Evolutionary conservation across 2,888 invertebrate species (phyloP).

Genomic region (Nymphalis polychloros): DNA sequence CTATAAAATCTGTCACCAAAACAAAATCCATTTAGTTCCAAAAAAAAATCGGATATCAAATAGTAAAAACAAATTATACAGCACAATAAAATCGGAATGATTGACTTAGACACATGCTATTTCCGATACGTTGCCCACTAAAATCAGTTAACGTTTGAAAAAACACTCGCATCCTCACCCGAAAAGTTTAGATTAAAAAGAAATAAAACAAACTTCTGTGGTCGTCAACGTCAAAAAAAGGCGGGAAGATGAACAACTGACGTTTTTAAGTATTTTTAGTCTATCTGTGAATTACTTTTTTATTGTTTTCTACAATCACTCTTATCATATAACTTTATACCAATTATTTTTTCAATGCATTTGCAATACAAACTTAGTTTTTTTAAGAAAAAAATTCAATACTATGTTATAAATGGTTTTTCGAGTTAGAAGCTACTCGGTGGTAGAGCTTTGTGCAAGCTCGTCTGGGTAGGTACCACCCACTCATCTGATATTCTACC

Average conservation of each 20-base stretch:
- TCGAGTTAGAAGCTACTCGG: no score
- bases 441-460: no score
- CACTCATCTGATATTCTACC: no score
- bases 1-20: slow-evolving; percentile 10
- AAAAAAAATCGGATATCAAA: slow-evolving; percentile 27
- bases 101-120: slow-evolving; percentile 73
- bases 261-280: slow-evolving; percentile 46
- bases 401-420: no score
- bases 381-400: no score
- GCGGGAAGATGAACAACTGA: slow-evolving; percentile 73
- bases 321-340: not conserved
- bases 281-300: not conserved
- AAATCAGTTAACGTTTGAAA: slow-evolving; percentile 73
- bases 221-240: slow-evolving; percentile 56
- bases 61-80: slow-evolving; percentile 36
- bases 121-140: slow-evolving; percentile 68
- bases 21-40: slow-evolving; percentile 2
- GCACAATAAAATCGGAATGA: slow-evolving; percentile 74
- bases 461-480: no score
- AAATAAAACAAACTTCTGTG: slow-evolving; percentile 79
- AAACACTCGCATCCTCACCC: slow-evolving; percentile 55
- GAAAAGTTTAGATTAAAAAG: slow-evolving; percentile 71
- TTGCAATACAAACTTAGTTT: no score
- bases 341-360: no score
- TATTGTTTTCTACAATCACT: not conserved